Evolutionary conservation across 2,113 vertebrate species (phyloP), one percentile per base, ranked within the genome.

Genomic region (Mustela lutreola): DNA sequence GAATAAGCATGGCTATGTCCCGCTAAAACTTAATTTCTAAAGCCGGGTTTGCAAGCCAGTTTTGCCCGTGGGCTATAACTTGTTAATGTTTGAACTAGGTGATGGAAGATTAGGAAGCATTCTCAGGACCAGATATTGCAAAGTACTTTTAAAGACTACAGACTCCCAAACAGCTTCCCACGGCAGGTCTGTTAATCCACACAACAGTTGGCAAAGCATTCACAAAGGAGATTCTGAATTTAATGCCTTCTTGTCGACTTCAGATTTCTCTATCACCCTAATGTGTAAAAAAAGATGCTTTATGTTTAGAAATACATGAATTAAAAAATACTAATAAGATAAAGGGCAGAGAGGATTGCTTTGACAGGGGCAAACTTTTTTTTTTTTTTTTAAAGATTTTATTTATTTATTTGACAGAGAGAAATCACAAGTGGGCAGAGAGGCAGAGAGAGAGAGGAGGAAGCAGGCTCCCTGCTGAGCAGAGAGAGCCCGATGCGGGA

Each of bases 1-100:
- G 2, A 67, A 75, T 67, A 75, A 63, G 36, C 5, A 48, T 1
- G 76, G 58, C 22, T 60, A 36, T n/a, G 21, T 67, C 79, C 36
- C 75, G 90, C 60, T 65, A 80, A 91, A 91, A 67, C 62, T 71
- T 53, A 67, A 79, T 26, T 73, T 79, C 88, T 39, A 88, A 88
- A 84, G 50, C 80, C n/a, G 87, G 76, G 53, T 39, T 83, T 28
- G 14, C 16, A 39, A 90, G 71, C 71, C 80, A 62, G 39, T 39
- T 76, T 42, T 78, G 48, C 39, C 24, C 16, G 14, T 65, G n/a
- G 24, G 42, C 92, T 79, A 60, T 7, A 65, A 36, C 18, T 70
- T 93, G 62, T 53, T 79, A 45, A 45, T 33, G 28, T 24, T 12
- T 85, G 19, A 31, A 50, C 24, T 42, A 94, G 36, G 84, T 18